These are phyloP conservation scores for Pachypeltis micranthus DNA, from an alignment of 1,140 invertebrate species.

Conservation along the genomic window DNA sequence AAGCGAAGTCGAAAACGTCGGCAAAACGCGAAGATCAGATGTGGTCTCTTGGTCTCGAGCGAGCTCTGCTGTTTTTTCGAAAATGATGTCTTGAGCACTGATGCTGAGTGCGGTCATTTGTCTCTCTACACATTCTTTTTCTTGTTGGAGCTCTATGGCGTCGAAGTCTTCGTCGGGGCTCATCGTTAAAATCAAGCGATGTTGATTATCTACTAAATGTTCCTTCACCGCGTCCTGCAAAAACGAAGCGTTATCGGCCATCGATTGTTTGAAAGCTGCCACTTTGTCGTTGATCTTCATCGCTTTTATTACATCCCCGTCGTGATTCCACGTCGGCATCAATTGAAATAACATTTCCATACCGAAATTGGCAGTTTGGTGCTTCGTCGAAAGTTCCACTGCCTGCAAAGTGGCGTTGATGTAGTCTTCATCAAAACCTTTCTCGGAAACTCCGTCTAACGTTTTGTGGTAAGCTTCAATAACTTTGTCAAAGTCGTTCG, in stretches of 20 bases:
- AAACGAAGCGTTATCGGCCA: constrained; percentile 49
- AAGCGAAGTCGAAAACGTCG: constrained; percentile 62
- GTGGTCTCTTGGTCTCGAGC: constrained; percentile 55
- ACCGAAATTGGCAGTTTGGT: constrained; percentile 80
- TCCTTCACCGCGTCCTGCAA: constrained; percentile 63
- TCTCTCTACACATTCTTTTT: constrained; percentile 56
- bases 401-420: constrained; percentile 77
- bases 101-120: constrained; percentile 47
- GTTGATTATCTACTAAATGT: constrained; percentile 72
- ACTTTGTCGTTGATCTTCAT: constrained; percentile 64
- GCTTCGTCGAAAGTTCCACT: constrained; percentile 73
- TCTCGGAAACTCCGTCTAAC: constrained; percentile 48
- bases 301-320: constrained; percentile 56
- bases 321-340: constrained; percentile 77
- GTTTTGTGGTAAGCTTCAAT: constrained; percentile 61
- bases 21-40: constrained; percentile 61
- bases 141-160: constrained; percentile 45
- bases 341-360: constrained; percentile 63
- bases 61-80: constrained; percentile 55
- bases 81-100: constrained; percentile 52
- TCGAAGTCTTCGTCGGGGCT: constrained; percentile 68
- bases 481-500: constrained; percentile 59
- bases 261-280: constrained; percentile 38
- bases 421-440: constrained; percentile 70
- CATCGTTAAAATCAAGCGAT: constrained; percentile 74